Conservation (phyloP, 1,140 invertebrate genomes). For the Zaprionus nigranus region DNA sequence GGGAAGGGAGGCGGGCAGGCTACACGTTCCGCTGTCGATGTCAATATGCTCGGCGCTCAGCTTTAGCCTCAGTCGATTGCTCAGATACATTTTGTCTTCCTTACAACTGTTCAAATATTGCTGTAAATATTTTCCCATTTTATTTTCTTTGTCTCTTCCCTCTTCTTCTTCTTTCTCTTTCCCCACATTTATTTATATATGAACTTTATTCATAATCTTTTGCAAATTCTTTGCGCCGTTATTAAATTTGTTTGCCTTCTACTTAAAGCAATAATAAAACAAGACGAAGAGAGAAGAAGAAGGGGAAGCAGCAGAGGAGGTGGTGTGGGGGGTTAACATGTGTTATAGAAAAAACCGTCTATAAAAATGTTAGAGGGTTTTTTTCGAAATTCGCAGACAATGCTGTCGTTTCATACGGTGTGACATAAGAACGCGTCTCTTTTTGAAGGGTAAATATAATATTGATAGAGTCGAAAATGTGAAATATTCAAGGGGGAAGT, state of each 20-base stretch:
- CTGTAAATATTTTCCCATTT: constrained; percentile 29
- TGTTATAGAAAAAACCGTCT: constrained; percentile 23
- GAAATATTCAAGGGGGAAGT: not conserved
- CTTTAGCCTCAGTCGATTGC: constrained; percentile 22
- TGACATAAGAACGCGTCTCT: not conserved
- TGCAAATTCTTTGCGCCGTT: constrained; percentile 51
- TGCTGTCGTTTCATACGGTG: constrained; percentile 2
- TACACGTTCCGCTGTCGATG: constrained; percentile 3
- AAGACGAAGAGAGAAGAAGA: constrained; percentile 38
- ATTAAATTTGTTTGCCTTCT: constrained; percentile 73
- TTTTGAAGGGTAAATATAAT: not conserved
- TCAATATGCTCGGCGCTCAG: constrained; percentile 4
- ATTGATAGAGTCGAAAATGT: not conserved
- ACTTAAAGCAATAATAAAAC: constrained; percentile 60
- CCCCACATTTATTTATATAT: constrained; percentile 54
- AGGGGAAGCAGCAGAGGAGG: constrained; percentile 40
- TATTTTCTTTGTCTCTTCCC: not conserved
- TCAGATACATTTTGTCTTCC: constrained; percentile 54
- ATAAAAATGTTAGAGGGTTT: constrained; percentile 4
- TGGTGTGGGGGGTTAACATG: not conserved
- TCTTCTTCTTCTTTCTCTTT: not conserved
- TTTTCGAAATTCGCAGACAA: constrained; percentile 12
- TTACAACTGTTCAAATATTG: constrained; percentile 75
- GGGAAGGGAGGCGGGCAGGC: too few relatives aligned
- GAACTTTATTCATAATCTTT: constrained; percentile 31